Base-by-base conservation (phyloP, 2,113 vertebrate species). In the Oncorhynchus masou region DNA sequence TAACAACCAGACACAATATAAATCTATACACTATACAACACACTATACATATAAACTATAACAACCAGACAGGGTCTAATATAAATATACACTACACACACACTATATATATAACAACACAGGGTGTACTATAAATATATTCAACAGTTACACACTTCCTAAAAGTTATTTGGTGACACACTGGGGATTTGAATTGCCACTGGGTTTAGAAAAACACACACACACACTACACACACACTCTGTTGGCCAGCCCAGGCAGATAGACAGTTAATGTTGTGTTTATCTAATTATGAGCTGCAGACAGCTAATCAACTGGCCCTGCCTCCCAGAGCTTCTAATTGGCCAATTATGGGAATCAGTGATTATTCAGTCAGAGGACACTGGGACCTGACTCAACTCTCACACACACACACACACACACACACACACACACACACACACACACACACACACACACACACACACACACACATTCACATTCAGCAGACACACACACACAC, bases 341-440 rank as follows among this genome's bases (percentile, higher is more conserved):
- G 85, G 79, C 74, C 89, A 88, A 91, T 92, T 92, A 88, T 74
- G 81, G 78, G 70, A 89, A 82, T 80, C 78, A 1, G 85, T 79
- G 84, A 89, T 90, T 68, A 62, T 7, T 31, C 79, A 79, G 74
- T 81, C 68, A 22, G 76, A 74, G 29, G 67, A 81, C 68, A 76
- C 68, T 71, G 74, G 80, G 70, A 83, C 73, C 86, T 82, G 84
- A 79, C 72, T 80, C 75, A 22, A 73, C 85, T 31, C 31, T 5
- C 31, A 5, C 31, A 0, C 31, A 5, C 5, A 31, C 31, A 75
- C 68, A 75, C 51, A 71, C 74, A 45, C 22, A 67, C 66, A 69
- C 74, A 27, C 25, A 27, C 25, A 27, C 25, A 27, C 25, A 27
- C 25, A 27, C n/a, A 2, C 34, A 34, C 5, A 71, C 74, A 31